Evolutionary conservation across 2,888 invertebrate species (phyloP), one percentile per base, ranked within the genome.

Genomic region (Luperina testacea): DNA sequence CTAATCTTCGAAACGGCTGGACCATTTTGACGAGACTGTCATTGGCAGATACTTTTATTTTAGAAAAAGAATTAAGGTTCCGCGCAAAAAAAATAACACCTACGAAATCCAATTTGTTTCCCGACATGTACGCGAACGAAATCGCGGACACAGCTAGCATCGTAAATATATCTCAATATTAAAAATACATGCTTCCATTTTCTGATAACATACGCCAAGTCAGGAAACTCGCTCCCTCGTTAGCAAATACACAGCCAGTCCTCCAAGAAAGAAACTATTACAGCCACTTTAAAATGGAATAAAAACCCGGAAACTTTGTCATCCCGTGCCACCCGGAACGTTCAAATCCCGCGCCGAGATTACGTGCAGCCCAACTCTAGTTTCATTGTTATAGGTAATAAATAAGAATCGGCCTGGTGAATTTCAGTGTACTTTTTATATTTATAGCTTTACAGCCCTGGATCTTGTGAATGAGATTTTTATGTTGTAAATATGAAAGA

Each of bases 391-490:
- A 57, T 59, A n/a, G n/a, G n/a, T n/a, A 76, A 84, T 85, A 85
- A 87, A 85, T 87, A 85, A 77, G 87, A 84, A 85, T 85, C 76
- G 84, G 76, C 65, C 69, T 84, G 80, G 67, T 72, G 74, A 87
- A 84, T 84, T 84, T 87, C 80, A 84, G 84, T 79, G 72, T 71
- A 79, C 65, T 87, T 87, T 84, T 84, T 87, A 83, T 76, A 76
- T 84, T 83, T 79, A 69, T 68, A 65, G 64, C 13, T 87, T 84
- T 79, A 79, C 59, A 76, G 59, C 68, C 32, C 63, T 53, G 59
- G 61, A 61, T 70, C 64, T 57, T 72, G 67, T 63, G 76, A 79
- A 87, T 76, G 61, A 84, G 80, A 72, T 75, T 83, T 84, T 83
- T 74, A 78, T 76, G 78, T 61, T 67, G 45, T 76, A 73, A 76